phyloP scores from a whole-genome alignment of 2,113 vertebrate species.

The Dasyprocta punctata region DNA sequence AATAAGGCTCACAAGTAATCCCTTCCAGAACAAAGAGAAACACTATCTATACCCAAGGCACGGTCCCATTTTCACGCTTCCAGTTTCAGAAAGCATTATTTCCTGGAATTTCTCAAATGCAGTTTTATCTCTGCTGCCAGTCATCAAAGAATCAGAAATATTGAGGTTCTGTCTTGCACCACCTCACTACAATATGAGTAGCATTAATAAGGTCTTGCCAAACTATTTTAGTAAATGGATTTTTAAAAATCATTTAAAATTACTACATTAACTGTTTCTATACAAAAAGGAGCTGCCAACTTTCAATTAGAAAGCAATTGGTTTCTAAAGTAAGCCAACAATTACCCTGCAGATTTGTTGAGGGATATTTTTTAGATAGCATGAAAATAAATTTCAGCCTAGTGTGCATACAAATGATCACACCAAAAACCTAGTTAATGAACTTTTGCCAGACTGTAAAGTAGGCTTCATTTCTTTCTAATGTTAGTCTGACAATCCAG shows the following conservation, averaged over 20 bases:
- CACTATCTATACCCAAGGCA: not conserved
- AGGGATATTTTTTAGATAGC: constrained; percentile 24
- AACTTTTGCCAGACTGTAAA: constrained; percentile 54
- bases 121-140: constrained; percentile 23
- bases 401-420: constrained; percentile 24
- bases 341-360: constrained; percentile 67
- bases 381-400: constrained; percentile 63
- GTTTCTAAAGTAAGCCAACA: constrained; percentile 66
- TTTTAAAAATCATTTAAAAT: constrained; percentile 65
- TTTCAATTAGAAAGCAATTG: constrained; percentile 71
- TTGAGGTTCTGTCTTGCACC: constrained; percentile 16
- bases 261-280: constrained; percentile 65
- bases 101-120: constrained; percentile 23
- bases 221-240: constrained; percentile 58
- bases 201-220: constrained; percentile 59
- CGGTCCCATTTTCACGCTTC: not conserved
- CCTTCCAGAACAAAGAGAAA: constrained; percentile 56
- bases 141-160: constrained; percentile 56
- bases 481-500: constrained; percentile 6
- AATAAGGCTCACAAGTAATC: constrained; percentile 40
- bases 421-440: constrained; percentile 32
- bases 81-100: constrained; percentile 23
- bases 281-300: constrained; percentile 52
- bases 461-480: constrained; percentile 37
- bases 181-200: constrained; percentile 9